Percentiles rank a stretch among this genome's conserved stretches.
Evolutionary conservation across 2,113 vertebrate species (phyloP).

Genomic region (Murina feae): DNA sequence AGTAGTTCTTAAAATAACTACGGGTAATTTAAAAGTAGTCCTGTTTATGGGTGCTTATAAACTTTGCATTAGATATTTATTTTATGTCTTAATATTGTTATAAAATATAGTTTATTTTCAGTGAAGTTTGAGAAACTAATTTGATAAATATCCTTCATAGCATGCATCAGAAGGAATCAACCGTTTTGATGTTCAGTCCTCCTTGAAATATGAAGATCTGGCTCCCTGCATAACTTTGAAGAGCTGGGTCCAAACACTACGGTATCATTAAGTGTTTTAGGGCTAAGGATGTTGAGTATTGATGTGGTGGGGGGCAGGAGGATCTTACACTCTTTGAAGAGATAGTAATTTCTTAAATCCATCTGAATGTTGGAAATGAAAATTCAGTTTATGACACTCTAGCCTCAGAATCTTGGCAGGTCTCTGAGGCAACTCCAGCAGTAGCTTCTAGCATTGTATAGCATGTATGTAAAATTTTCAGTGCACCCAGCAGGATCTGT

Average conservation of each 20-base stretch:
- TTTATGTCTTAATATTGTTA: neutral
- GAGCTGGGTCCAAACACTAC: constrained; percentile 96
- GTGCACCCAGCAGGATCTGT: no score
- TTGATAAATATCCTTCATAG: constrained; percentile 74
- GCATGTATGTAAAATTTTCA: neutral
- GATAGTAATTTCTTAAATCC: neutral
- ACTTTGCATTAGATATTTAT: neutral
- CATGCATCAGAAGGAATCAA: constrained; percentile 95
- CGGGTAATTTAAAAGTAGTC: neutral
- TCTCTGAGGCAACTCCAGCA: neutral
- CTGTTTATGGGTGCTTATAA: neutral
- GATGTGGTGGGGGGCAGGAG: neutral
- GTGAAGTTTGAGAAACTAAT: neutral
- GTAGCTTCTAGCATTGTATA: neutral
- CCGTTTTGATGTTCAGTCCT: constrained; percentile 92
- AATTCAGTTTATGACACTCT: neutral
- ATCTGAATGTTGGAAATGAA: neutral
- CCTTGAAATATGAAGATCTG: constrained; percentile 94
- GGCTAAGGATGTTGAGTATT: neutral
- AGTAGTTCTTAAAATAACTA: neutral
- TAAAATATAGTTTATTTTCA: neutral
- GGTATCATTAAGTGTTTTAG: constrained; percentile 80
- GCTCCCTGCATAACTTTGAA: constrained; percentile 94
- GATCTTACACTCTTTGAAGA: neutral
- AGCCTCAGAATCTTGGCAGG: neutral